Conservation (phyloP, 2,113 vertebrate species). For the Chaetodon auriga region DNA sequence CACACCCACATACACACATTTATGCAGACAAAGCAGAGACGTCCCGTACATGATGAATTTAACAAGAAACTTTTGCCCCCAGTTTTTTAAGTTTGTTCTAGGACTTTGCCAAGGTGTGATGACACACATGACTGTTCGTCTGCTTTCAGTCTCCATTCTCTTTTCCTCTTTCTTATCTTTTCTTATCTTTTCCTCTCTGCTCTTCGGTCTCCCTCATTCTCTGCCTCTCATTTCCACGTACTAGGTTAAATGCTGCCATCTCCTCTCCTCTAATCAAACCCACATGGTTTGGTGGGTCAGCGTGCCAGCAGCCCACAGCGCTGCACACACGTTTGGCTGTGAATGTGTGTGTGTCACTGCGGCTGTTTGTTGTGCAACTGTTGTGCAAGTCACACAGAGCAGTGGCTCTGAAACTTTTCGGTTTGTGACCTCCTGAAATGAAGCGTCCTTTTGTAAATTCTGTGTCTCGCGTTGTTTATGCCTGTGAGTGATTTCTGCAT, state of each 20-base stretch:
- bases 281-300: slow-evolving; percentile 67
- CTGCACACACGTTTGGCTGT: slow-evolving; percentile 37
- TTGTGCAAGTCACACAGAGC: slow-evolving; percentile 28
- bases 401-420: background rate
- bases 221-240: slow-evolving; percentile 26
- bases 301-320: slow-evolving; percentile 50
- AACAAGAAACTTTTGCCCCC: background rate
- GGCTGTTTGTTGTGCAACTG: slow-evolving; percentile 35
- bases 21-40: background rate
- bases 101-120: background rate
- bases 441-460: background rate
- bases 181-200: slow-evolving; percentile 27
- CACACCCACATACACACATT: background rate
- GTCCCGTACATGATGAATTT: background rate
- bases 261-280: slow-evolving; percentile 69
- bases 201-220: slow-evolving; percentile 24
- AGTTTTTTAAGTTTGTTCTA: no score
- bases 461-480: background rate
- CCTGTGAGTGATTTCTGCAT: background rate
- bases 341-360: slow-evolving; percentile 12
- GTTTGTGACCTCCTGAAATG: slow-evolving; percentile 13
- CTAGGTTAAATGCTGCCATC: slow-evolving; percentile 53
- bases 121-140: background rate
- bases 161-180: slow-evolving; percentile 3
- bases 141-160: background rate